phyloP scores from a whole-genome alignment of 2,797 vertebrate genomes.

The Anguilla obscura region DNA sequence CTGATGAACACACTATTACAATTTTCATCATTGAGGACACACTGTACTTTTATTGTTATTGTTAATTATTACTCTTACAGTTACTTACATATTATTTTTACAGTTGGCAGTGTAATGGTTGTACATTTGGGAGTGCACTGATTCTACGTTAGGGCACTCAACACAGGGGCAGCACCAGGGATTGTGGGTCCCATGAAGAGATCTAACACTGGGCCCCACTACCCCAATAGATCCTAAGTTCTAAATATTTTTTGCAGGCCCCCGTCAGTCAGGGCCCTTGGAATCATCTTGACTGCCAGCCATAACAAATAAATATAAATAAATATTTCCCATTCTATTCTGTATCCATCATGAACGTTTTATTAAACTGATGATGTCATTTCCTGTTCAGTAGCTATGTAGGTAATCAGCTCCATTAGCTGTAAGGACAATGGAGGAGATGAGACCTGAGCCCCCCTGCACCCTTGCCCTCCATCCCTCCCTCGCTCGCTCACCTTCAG shows the following conservation, averaged over 20 bases:
- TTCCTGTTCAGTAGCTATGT: not conserved
- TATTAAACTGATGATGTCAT: not conserved
- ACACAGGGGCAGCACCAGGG: too few species aligned
- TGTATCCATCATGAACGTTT: too few species aligned
- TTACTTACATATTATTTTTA: not conserved
- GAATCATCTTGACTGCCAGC: too few species aligned
- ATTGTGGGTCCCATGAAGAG: too few species aligned
- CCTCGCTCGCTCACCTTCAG: constrained; percentile 83
- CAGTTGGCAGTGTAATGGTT: not conserved
- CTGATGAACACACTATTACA: not conserved
- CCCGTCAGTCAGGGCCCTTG: too few species aligned
- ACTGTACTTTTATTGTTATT: not conserved
- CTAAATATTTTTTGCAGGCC: too few species aligned
- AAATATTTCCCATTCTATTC: too few species aligned
- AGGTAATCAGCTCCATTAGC: not conserved
- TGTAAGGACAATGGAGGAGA: not conserved
- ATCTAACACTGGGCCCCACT: too few species aligned
- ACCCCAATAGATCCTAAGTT: too few species aligned
- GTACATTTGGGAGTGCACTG: not conserved
- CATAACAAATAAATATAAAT: too few species aligned
- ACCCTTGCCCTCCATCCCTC: constrained; percentile 59
- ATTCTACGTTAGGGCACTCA: too few species aligned
- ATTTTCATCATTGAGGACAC: not conserved
- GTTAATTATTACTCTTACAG: too few species aligned
- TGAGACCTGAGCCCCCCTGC: not conserved